Evolutionary conservation across 2,113 vertebrate genomes (phyloP), one percentile per base, ranked within the genome.

Genomic region (Poecile atricapillus): DNA sequence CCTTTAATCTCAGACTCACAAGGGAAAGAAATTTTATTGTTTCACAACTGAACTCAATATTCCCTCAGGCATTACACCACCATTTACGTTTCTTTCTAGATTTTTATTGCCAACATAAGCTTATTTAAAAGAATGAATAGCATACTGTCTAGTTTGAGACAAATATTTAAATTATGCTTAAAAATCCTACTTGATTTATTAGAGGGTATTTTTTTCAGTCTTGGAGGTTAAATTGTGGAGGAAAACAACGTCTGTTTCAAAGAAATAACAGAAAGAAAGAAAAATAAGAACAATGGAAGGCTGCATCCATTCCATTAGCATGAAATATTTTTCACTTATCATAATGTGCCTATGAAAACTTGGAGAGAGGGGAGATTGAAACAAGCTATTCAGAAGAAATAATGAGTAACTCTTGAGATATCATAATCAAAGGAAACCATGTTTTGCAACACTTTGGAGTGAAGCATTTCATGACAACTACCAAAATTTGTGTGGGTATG

Each of bases 41-140:
- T 97, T 96, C 81, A 93, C 50, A 95, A 95, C 55, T 82, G 73
- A 97, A 94, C 63, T 95, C 71, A 52, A 60, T 96, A 95, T 96
- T 96, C 79, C 92, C 81, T 84, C 37, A 49, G 91, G 90, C 87
- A 87, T 86, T 76, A 62, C 44, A 81, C 41, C 27, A 84, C 74
- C 94, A 90, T 95, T 97, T 96, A 81, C 0, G 65, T 90, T 81
- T 90, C 60, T 80, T 92, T 94, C 90, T 94, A 88, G 71, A 77
- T 96, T 97, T 98, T 98, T 97, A 95, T 92, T 97, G 90, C 81
- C 82, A 89, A 15, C 27, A 63, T 89, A 93, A 95, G 68, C 87
- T 97, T 97, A 95, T 93, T 97, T 97, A 97, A 96, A 89, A 37
- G 78, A 96, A 95, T 82, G 65, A 95, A 87, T 91, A 96, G 83